These are phyloP conservation scores for Bombus soroeensis DNA, from an alignment of 1,140 invertebrate species.

Conservation along the genomic window DNA sequence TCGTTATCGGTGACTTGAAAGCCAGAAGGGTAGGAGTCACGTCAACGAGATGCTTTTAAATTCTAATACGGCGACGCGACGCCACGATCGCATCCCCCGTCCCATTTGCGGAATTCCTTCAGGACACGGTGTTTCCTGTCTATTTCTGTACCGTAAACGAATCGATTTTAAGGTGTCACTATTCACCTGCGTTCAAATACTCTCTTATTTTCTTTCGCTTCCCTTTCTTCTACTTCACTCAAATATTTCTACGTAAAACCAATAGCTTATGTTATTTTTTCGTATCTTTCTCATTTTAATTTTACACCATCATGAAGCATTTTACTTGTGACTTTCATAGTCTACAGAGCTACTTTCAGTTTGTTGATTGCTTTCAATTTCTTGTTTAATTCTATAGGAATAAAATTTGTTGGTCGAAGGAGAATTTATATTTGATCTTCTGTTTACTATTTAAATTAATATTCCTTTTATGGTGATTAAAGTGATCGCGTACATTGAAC, in stretches of 20 bases:
- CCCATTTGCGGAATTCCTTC: neutral
- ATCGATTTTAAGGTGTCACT: neutral
- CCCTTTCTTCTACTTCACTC: neutral
- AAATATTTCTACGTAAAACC: neutral
- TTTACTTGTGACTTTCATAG: neutral
- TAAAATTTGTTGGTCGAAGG: neutral
- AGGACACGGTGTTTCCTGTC: neutral
- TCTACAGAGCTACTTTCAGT: neutral
- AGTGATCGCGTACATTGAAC: neutral
- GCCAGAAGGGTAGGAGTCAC: constrained; percentile 34
- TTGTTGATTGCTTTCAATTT: neutral
- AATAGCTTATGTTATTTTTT: neutral
- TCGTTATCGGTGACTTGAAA: constrained; percentile 54
- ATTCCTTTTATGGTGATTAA: neutral
- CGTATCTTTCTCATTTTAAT: neutral
- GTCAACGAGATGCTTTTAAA: constrained; percentile 47
- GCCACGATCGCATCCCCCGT: neutral
- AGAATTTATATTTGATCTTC: neutral
- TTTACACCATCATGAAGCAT: neutral
- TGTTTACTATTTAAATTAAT: neutral
- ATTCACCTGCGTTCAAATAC: neutral
- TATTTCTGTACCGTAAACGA: neutral
- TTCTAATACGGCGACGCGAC: constrained; percentile 28
- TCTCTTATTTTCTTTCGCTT: neutral
- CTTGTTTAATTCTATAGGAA: neutral